Conservation (phyloP, 2,888 invertebrate genomes). For the Perithous albicinctus region DNA sequence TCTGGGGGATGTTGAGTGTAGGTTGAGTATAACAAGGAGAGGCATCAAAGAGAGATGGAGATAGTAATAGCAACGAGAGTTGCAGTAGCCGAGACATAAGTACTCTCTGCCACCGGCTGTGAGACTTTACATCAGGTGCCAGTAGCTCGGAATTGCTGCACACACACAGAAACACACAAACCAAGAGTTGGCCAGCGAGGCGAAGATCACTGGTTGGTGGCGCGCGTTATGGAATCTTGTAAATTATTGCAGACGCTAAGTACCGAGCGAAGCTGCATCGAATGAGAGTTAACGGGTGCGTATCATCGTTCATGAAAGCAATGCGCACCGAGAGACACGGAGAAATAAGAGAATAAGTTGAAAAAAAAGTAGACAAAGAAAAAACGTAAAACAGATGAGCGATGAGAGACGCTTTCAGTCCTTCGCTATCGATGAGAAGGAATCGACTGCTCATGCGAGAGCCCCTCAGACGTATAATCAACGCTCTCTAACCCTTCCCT, state of each 20-base stretch:
- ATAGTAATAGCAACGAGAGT: conserved; percentile 14
- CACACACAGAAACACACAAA: conserved; percentile 5
- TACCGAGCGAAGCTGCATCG: conserved; percentile 48
- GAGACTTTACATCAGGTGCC: conserved; percentile 44
- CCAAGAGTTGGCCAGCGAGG: conserved; percentile 7
- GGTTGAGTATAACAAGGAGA: conserved; percentile 41
- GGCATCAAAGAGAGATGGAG: conserved; percentile 10
- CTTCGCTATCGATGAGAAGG: conserved; percentile 50
- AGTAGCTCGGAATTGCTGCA: conserved; percentile 18
- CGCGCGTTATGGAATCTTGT: conserved; percentile 49
- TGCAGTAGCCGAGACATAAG: conserved; percentile 25
- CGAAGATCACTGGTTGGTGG: conserved; percentile 12
- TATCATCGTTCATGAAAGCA: conserved; percentile 32
- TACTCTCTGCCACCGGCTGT: conserved; percentile 39
- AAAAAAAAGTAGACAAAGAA: background rate
- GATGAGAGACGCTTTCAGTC: conserved; percentile 34
- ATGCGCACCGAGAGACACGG: background rate
- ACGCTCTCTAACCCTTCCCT: conserved; percentile 54
- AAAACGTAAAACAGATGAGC: conserved; percentile 6
- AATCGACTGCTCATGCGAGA: conserved; percentile 57
- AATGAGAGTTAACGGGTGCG: conserved; percentile 47
- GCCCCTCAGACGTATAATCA: conserved; percentile 62
- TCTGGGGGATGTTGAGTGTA: conserved; percentile 39
- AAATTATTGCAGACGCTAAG: conserved; percentile 61
- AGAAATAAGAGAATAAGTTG: conserved; percentile 13